Evolutionary conservation across 2,113 vertebrate genomes (phyloP), one percentile per base, ranked within the genome.

Genomic region (Trinectes maculatus): DNA sequence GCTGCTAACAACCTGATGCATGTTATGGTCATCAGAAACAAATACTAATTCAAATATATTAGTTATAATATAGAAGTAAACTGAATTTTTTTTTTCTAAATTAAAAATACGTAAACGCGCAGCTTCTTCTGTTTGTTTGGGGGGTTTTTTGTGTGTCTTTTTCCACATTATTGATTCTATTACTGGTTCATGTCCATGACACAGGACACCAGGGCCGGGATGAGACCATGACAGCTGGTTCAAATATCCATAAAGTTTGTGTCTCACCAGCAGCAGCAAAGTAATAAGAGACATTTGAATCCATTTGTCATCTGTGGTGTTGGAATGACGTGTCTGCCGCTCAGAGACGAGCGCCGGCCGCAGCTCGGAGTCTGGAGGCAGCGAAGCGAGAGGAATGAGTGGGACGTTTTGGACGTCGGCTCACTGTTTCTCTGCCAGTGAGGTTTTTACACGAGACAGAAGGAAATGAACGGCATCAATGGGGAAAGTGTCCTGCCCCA

Each of bases 401-500:
- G 65, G 61, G 80, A 77, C 54, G 1, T 71, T 74, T 66, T 78
- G 49, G 62, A 76, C 21, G 36, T 22, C 0, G 0, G 21, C 60
- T 25, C 39, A 8, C 63, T 65, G 52, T 58, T 37, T 3, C 46
- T n/a, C 9, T 84, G 71, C 83, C 83, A 78, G 65, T 1, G 21
- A 51, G 52, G 57, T 61, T 44, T 56, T 64, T 21, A 48, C 33
- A 21, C 65, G 69, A 77, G 78, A 78, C 80, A 76, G 67, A 79
- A 53, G 70, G 49, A 76, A 75, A 53, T 43, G 9, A 57, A 43
- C 10, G 62, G 67, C n/a, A 86, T 89, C 73, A 84, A 83, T 80
- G 81, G 79, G 61, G 77, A 61, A 81, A 54, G 85, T 86, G 80
- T 85, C 54, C 84, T 66, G 59, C 60, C 54, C 3, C 76, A 66